Conservation (phyloP, 2,113 vertebrate species). For the Megaceryle maxima region DNA sequence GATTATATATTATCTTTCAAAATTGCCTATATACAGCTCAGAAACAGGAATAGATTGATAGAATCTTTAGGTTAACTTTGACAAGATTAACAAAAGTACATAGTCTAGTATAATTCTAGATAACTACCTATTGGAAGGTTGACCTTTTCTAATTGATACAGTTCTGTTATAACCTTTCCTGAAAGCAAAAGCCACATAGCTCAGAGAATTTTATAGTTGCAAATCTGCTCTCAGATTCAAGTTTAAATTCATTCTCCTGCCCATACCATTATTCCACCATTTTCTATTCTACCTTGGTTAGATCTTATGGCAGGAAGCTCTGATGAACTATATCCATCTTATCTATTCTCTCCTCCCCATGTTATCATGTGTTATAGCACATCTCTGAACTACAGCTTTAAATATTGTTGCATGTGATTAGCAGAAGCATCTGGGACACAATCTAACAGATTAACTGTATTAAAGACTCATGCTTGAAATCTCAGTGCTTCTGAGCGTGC, state of each 20-base stretch:
- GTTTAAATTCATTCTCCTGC: neutral
- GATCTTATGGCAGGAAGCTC: neutral
- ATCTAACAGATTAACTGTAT: neutral
- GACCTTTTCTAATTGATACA: neutral
- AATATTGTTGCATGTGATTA: neutral
- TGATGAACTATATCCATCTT: neutral
- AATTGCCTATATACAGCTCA: neutral
- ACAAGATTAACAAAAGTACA: neutral
- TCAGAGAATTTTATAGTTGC: neutral
- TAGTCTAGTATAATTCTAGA: neutral
- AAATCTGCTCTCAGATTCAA: neutral
- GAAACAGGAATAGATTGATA: neutral
- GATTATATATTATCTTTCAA: neutral
- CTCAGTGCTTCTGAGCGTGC: neutral
- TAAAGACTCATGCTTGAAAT: neutral
- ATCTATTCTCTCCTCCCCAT: neutral
- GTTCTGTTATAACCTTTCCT: neutral
- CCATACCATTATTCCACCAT: neutral
- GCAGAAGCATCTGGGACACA: neutral
- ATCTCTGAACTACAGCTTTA: neutral
- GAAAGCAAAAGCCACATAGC: neutral
- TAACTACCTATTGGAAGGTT: neutral
- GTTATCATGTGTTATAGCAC: rapidly evolving
- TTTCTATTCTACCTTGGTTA: neutral
- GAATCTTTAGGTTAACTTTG: neutral